These are phyloP conservation scores for Cryptoblepharus egeriae DNA, from an alignment of 2,797 vertebrate genomes.

Conservation along the genomic window DNA sequence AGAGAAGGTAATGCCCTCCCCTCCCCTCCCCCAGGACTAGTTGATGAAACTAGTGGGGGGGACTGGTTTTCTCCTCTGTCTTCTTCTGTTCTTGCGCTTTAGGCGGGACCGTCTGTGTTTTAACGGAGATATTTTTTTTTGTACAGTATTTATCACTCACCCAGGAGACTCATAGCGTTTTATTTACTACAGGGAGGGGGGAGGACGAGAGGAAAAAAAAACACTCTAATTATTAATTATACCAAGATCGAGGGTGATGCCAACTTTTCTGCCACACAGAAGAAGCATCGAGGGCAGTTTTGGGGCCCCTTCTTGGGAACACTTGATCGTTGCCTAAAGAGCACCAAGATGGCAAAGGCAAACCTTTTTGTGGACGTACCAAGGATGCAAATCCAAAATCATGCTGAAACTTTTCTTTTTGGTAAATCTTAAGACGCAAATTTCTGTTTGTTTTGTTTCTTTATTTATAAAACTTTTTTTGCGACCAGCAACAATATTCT, in stretches of 20 bases:
- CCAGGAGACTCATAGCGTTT: constrained; percentile 67
- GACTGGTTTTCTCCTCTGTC: constrained; percentile 71
- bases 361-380: constrained; percentile 65
- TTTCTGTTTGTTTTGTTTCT: constrained; percentile 37
- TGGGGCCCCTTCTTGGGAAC: constrained; percentile 45
- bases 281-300: constrained; percentile 56
- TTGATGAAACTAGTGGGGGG: constrained; percentile 68
- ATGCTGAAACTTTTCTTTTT: constrained; percentile 32
- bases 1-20: constrained; percentile 64
- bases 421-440: constrained; percentile 53
- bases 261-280: constrained; percentile 73
- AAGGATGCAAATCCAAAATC: constrained; percentile 66
- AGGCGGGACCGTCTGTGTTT: constrained; percentile 83
- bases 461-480: constrained; percentile 76
- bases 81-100: constrained; percentile 74
- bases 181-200: constrained; percentile 66
- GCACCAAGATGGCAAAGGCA: constrained; percentile 45
- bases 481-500: constrained; percentile 75
- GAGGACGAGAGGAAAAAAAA: background rate
- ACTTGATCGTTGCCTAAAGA: constrained; percentile 58
- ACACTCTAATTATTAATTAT: constrained; percentile 22
- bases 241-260: constrained; percentile 67
- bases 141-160: constrained; percentile 84
- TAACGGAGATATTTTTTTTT: constrained; percentile 73
- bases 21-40: constrained; percentile 75